Conservation (phyloP, 2,797 vertebrate species). For the Tapirus indicus region DNA sequence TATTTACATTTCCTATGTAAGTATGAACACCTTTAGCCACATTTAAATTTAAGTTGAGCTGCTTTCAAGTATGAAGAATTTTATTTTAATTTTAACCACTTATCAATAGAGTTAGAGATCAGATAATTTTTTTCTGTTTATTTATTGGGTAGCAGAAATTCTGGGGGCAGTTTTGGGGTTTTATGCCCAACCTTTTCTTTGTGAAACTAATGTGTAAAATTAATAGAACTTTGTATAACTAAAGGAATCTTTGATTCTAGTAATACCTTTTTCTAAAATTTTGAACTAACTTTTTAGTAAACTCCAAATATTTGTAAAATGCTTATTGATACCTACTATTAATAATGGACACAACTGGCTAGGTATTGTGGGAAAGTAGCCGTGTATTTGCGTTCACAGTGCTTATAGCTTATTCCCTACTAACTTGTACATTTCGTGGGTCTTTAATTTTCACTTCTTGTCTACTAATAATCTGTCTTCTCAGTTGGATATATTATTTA, state of each 20-base stretch:
- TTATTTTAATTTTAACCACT: not conserved
- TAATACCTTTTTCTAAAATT: not conserved
- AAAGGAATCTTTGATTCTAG: not conserved
- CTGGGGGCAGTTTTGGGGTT: not conserved
- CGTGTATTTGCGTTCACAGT: not conserved
- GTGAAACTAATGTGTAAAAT: not conserved
- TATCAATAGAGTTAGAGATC: not conserved
- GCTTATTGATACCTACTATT: not conserved
- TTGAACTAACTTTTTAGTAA: not conserved
- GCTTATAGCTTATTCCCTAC: not conserved
- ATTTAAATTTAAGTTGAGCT: not conserved
- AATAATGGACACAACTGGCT: not conserved
- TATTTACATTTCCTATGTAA: not conserved
- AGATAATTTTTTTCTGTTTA: not conserved
- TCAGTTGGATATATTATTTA: not conserved
- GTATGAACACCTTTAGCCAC: not conserved
- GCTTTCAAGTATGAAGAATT: not conserved
- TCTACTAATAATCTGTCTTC: not conserved
- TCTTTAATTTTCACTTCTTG: not conserved
- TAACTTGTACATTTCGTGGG: not conserved
- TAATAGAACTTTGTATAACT: not conserved
- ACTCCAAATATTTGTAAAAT: not conserved
- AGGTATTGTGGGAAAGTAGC: not conserved
- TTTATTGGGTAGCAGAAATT: not conserved
- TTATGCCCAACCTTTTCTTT: not conserved